Evolutionary conservation across 1,140 invertebrate genomes (phyloP).

Genomic region (Apis florea): DNA sequence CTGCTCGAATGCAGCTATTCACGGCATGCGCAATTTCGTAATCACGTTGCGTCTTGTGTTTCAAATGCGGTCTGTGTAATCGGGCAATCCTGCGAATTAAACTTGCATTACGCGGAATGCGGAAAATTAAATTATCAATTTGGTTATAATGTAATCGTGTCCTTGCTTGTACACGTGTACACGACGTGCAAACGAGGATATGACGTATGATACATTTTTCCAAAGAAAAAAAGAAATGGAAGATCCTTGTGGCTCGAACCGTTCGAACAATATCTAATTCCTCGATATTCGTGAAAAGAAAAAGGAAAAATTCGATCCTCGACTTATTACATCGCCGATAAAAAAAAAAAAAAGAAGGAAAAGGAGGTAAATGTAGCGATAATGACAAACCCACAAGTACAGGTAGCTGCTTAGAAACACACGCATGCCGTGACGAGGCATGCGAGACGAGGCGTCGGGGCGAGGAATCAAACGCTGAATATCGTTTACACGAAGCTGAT

Average conservation of each 20-base stretch:
- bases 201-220: no score
- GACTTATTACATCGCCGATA: no score
- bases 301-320: background rate
- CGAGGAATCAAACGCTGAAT: conserved; percentile 49
- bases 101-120: background rate
- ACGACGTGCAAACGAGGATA: no score
- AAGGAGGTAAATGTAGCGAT: background rate
- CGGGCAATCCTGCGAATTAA: conserved; percentile 6
- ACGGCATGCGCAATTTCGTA: background rate
- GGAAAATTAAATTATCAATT: conserved; percentile 5
- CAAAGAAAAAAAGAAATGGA: no score
- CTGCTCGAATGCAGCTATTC: conserved; percentile 6
- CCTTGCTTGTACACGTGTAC: background rate
- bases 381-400: conserved; percentile 32
- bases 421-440: background rate
- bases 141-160: background rate
- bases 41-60: conserved; percentile 16
- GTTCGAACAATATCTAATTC: no score
- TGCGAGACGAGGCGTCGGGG: conserved; percentile 24
- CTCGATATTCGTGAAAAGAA: no score
- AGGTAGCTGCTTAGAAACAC: conserved; percentile 2
- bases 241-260: no score
- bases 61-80: conserved; percentile 5
- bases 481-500: conserved; percentile 51
- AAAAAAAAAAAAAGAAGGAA: background rate